Percentiles rank a stretch among this genome's conserved stretches.
phyloP scores from a whole-genome alignment of 1,140 invertebrate species.

The Mylabris phalerata region DNA sequence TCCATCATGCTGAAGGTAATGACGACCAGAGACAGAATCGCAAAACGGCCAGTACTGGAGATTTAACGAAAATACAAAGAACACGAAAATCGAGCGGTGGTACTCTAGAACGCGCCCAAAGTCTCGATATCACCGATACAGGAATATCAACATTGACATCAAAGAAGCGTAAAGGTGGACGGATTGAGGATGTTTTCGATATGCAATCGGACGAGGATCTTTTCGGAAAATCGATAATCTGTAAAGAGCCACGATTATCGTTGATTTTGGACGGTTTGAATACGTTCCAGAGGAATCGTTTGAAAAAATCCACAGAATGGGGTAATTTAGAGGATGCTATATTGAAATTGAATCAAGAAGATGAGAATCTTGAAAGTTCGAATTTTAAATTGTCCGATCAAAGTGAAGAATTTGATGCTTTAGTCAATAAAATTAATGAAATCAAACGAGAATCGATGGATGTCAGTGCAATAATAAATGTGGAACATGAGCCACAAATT shows the following conservation, averaged over 20 bases:
- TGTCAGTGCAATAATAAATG: conserved; percentile 12
- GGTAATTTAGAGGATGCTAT: conserved; percentile 70
- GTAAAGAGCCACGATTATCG: conserved; percentile 56
- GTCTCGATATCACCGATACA: conserved; percentile 68
- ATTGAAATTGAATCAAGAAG: conserved; percentile 38
- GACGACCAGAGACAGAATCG: conserved; percentile 56
- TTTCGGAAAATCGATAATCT: conserved; percentile 32
- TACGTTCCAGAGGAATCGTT: conserved; percentile 56
- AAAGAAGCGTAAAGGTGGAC: conserved; percentile 59
- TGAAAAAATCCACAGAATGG: conserved; percentile 69
- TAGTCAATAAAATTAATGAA: conserved; percentile 39
- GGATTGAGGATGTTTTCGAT: conserved; percentile 31
- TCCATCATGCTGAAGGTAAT: conserved; percentile 57
- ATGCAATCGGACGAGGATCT: conserved; percentile 35
- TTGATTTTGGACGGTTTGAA: conserved; percentile 57
- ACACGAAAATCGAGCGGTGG: conserved; percentile 47
- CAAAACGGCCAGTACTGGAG: conserved; percentile 73
- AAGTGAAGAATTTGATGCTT: conserved; percentile 33
- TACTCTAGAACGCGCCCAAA: conserved; percentile 72
- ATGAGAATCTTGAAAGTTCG: conserved; percentile 12
- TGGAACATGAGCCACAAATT: conserved; percentile 13
- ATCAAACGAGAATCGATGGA: conserved; percentile 34
- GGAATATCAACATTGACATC: conserved; percentile 45
- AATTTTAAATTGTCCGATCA: conserved; percentile 18
- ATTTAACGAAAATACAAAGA: conserved; percentile 66